Percentiles rank a stretch among this genome's conserved stretches.
Conservation (phyloP, 92 coral and sea anemone species). For the Phenganax subtilis region DNA sequence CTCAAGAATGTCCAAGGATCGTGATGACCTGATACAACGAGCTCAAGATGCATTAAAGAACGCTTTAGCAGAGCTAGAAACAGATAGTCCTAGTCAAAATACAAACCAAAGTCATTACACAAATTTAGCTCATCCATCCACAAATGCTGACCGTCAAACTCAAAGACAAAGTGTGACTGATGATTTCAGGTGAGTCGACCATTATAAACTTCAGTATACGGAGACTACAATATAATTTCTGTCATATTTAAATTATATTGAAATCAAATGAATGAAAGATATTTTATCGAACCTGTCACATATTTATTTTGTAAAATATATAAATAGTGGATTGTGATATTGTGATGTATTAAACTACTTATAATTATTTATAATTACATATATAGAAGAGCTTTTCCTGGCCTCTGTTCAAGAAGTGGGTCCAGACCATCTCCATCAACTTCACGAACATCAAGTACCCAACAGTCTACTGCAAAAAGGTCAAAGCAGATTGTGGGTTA, state of each 20-base stretch:
- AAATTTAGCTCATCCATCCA: neutral
- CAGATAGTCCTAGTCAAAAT: neutral
- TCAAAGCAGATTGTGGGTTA: conserved; percentile 27
- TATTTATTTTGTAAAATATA: too few relatives aligned
- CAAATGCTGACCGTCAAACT: neutral
- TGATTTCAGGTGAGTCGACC: neutral
- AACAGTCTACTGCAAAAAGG: conserved; percentile 17
- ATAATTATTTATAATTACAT: neutral
- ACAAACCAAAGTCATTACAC: neutral
- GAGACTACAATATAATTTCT: too few relatives aligned
- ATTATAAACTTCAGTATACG: neutral
- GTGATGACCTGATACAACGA: conserved; percentile 11
- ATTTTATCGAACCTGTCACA: too few relatives aligned
- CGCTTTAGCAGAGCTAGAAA: conserved; percentile 13
- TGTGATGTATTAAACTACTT: neutral
- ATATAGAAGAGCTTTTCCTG: conserved; percentile 53
- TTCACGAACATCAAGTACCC: conserved; percentile 8
- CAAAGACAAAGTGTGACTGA: conserved; percentile 3
- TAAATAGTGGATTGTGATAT: neutral
- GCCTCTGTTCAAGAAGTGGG: conserved; percentile 57
- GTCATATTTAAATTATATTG: too few relatives aligned
- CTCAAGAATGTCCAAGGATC: conserved; percentile 20
- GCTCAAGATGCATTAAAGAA: conserved; percentile 16
- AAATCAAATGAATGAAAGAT: too few relatives aligned
- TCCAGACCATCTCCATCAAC: conserved; percentile 37